Conservation (phyloP, 1,140 invertebrate species). For the Drosophila hydei region DNA sequence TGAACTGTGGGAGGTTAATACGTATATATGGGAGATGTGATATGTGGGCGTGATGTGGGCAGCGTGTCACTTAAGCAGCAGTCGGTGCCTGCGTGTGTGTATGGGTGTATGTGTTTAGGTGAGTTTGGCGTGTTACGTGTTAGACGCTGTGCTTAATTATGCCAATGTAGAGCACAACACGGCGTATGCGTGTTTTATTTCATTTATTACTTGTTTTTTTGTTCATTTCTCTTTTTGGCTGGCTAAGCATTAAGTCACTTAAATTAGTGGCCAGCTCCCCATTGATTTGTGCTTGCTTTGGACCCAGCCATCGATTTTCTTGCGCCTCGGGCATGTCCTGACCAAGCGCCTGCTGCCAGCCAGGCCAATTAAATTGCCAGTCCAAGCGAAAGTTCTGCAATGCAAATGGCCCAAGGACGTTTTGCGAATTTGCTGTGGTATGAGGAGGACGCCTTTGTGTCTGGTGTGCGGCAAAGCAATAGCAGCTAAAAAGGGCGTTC, state of each 20-base stretch:
- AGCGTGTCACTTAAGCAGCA: conserved; percentile 26
- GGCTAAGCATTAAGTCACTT: conserved; percentile 59
- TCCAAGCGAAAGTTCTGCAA: conserved; percentile 48
- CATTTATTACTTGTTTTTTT: conserved; percentile 17
- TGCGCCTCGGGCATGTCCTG: conserved; percentile 22
- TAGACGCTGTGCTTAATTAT: conserved; percentile 66
- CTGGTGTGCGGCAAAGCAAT: conserved; percentile 13
- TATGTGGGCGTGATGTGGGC: conserved; percentile 28
- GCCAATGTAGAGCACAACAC: conserved; percentile 39
- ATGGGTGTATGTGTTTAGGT: conserved; percentile 1
- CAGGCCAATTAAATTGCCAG: conserved; percentile 63
- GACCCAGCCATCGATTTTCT: conserved; percentile 30
- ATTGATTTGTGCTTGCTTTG: conserved; percentile 47
- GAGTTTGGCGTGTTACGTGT: conserved; percentile 27
- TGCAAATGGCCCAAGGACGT: conserved; percentile 39
- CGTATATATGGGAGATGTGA: conserved; percentile 26
- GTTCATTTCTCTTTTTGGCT: conserved; percentile 6
- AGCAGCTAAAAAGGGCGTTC: background rate
- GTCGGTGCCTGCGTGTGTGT: conserved; percentile 12
- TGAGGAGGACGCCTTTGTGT: conserved; percentile 12
- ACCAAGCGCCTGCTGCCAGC: conserved; percentile 4
- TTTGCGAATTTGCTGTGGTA: background rate
- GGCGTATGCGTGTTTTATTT: conserved; percentile 62
- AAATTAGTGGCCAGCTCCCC: conserved; percentile 49
- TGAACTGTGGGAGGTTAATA: conserved; percentile 46